These are phyloP conservation scores for Furnarius figulus DNA, from an alignment of 2,113 vertebrate species.

Conservation along the genomic window DNA sequence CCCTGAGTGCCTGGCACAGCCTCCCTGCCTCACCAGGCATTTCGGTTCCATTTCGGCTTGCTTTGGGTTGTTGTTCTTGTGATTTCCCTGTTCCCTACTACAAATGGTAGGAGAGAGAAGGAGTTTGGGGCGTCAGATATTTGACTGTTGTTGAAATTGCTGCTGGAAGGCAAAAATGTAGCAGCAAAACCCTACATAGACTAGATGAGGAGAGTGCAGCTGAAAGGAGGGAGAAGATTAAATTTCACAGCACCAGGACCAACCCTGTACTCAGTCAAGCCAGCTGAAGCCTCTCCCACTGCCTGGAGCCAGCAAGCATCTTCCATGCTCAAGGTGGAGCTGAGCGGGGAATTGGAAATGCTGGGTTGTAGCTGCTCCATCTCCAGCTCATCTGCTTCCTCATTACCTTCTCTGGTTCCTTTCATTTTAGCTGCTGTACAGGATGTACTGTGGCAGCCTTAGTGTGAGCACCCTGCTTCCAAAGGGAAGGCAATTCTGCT, in stretches of 20 bases:
- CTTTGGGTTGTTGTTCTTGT: not conserved
- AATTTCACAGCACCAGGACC: not conserved
- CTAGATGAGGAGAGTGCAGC: not conserved
- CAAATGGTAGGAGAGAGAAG: not conserved
- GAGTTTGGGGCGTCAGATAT: not conserved
- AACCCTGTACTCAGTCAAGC: rapidly evolving
- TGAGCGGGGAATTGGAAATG: not conserved
- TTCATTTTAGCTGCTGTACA: not conserved
- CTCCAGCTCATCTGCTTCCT: not conserved
- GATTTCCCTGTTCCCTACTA: not conserved
- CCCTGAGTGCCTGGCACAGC: not conserved
- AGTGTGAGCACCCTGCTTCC: not conserved
- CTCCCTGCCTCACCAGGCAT: not conserved
- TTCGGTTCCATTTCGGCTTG: not conserved
- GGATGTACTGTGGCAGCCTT: not conserved
- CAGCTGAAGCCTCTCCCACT: not conserved
- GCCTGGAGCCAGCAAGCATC: rapidly evolving
- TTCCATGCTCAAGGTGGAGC: not conserved
- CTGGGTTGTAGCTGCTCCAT: not conserved
- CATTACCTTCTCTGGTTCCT: not conserved
- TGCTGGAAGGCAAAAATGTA: not conserved
- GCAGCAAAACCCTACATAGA: not conserved
- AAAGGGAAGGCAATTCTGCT: not conserved
- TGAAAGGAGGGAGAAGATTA: not conserved
- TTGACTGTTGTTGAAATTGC: not conserved